A percentile compares a stretch with the other conserved stretches of the same genome.
Conservation (phyloP, 2,888 invertebrate species). For the Nomada fucata region DNA sequence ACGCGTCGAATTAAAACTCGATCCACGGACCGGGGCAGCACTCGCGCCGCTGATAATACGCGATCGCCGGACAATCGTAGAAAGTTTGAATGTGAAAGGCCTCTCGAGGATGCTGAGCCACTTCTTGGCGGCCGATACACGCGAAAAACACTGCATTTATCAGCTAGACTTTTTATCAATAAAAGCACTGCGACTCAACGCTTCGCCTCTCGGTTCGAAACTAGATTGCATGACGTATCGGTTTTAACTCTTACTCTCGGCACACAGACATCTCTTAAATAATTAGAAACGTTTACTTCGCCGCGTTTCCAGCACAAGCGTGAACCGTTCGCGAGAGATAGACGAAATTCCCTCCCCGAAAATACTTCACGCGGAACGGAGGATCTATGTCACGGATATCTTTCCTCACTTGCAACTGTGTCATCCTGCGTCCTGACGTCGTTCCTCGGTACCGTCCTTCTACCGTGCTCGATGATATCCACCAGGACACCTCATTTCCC, state of each 20-base stretch:
- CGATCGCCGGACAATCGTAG: constrained; percentile 33
- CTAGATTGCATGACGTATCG: too few relatives aligned
- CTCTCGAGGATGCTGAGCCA: background rate
- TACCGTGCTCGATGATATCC: constrained; percentile 10
- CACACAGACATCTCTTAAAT: too few relatives aligned
- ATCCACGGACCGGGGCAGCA: background rate
- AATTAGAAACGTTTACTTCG: too few relatives aligned
- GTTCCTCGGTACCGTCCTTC: constrained; percentile 20
- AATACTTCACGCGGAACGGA: background rate
- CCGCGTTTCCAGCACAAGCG: too few relatives aligned
- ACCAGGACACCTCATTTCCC: constrained; percentile 41
- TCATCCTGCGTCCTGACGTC: constrained; percentile 28
- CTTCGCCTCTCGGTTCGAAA: too few relatives aligned
- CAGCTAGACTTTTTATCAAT: too few relatives aligned
- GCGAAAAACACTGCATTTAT: background rate
- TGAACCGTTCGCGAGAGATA: too few relatives aligned
- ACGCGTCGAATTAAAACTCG: background rate
- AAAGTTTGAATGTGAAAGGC: constrained; percentile 42
- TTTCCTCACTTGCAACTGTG: constrained; percentile 40
- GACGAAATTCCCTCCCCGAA: too few relatives aligned
- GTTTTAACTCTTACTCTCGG: too few relatives aligned
- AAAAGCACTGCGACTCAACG: too few relatives aligned
- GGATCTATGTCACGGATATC: background rate
- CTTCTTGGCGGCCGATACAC: background rate
- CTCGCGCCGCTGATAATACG: background rate